Conservation (phyloP, 2,888 invertebrate species). For the Mythimna lalbum region DNA sequence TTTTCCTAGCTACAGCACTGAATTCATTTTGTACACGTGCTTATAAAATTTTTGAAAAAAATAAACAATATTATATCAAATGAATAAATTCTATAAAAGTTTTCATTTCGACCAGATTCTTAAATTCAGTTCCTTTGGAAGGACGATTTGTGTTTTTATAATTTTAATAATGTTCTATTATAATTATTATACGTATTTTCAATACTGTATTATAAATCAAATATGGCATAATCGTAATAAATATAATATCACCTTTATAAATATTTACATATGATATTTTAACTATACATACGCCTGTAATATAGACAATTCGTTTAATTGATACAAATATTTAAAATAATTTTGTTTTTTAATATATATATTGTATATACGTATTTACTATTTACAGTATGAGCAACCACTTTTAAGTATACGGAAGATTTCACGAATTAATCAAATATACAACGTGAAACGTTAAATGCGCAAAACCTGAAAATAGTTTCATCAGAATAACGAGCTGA, state of each 20-base stretch:
- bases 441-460: too few relatives aligned
- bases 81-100: slow-evolving; percentile 36
- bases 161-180: slow-evolving; percentile 19
- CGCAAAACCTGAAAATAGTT: too few relatives aligned
- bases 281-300: background rate
- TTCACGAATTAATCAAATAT: slow-evolving; percentile 18
- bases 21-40: background rate
- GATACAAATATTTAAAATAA: too few relatives aligned
- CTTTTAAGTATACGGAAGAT: slow-evolving; percentile 27
- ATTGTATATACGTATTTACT: slow-evolving; percentile 35
- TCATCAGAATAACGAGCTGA: too few relatives aligned
- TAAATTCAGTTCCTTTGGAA: slow-evolving; percentile 40
- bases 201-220: slow-evolving; percentile 17
- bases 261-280: slow-evolving; percentile 20
- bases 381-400: slow-evolving; percentile 53
- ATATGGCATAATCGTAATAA: slow-evolving; percentile 19
- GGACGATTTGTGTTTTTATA: slow-evolving; percentile 19
- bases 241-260: slow-evolving; percentile 17
- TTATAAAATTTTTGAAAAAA: slow-evolving; percentile 22
- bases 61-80: slow-evolving; percentile 27
- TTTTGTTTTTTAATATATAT: background rate
- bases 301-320: too few relatives aligned
- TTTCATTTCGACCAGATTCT: slow-evolving; percentile 31
- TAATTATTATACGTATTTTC: slow-evolving; percentile 20
- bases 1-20: slow-evolving; percentile 3